phyloP scores from a whole-genome alignment of 2,797 vertebrate genomes.

The Parauchenoglanis ngamensis region DNA sequence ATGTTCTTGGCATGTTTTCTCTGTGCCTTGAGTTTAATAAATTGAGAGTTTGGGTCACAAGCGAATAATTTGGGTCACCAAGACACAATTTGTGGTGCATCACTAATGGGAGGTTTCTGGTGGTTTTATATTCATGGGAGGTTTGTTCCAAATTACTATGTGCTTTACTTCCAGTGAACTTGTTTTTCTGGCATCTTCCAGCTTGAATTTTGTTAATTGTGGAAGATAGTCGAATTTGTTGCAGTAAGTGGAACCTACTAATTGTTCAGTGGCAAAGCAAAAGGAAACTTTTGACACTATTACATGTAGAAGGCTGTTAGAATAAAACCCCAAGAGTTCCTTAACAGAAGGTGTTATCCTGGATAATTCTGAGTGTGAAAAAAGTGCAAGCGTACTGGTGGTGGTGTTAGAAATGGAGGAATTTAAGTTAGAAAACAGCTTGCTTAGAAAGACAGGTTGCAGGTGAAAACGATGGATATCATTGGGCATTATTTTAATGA shows the following conservation, averaged over 20 bases:
- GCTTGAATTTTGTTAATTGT: conserved; percentile 1
- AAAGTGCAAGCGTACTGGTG: not conserved
- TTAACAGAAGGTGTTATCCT: not conserved
- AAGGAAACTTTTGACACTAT: not conserved
- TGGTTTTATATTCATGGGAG: not conserved
- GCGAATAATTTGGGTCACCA: not conserved
- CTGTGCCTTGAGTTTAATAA: not conserved
- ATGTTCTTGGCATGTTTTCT: not conserved
- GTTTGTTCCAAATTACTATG: not conserved
- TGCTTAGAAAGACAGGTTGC: not conserved
- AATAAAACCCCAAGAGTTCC: not conserved
- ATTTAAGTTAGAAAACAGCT: not conserved
- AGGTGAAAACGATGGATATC: not conserved
- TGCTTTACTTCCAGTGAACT: not conserved
- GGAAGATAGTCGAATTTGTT: not conserved
- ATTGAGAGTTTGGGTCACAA: not conserved
- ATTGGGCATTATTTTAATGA: not conserved
- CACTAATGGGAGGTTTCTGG: not conserved
- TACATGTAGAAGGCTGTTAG: not conserved
- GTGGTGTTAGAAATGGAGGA: not conserved
- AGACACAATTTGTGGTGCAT: not conserved
- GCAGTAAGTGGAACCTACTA: not conserved
- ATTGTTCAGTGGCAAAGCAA: not conserved
- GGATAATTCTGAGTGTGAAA: not conserved
- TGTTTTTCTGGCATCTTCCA: not conserved